Percentiles rank a stretch among this genome's conserved stretches.
These are phyloP conservation scores for Halyomorpha halys DNA, from an alignment of 1,140 invertebrate genomes.

Conservation along the genomic window DNA sequence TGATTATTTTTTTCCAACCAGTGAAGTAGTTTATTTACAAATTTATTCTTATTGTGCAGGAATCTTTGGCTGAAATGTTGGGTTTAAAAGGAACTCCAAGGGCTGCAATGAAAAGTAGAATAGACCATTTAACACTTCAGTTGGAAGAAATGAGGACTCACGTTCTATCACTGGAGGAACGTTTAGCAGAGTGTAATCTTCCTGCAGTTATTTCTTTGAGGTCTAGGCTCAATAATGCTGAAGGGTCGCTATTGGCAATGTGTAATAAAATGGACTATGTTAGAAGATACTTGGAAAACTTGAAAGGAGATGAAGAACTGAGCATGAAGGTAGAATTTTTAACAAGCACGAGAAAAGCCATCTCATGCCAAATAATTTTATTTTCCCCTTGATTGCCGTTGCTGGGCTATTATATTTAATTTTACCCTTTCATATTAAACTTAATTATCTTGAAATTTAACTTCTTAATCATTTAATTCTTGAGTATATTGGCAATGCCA, in stretches of 20 bases:
- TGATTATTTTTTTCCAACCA: too few species aligned
- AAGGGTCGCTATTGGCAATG: conserved; percentile 16
- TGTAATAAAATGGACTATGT: conserved; percentile 28
- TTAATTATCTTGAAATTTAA: background rate
- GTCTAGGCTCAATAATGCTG: conserved; percentile 4
- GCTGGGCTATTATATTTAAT: background rate
- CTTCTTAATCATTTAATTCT: background rate
- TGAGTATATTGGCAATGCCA: background rate
- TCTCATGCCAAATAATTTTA: too few species aligned
- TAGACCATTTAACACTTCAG: conserved; percentile 18
- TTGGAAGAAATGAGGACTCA: conserved; percentile 19
- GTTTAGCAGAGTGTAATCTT: conserved; percentile 5
- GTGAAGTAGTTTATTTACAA: too few species aligned
- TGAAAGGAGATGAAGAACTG: conserved; percentile 22
- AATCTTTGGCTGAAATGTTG: conserved; percentile 27
- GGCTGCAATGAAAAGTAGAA: conserved; percentile 23
- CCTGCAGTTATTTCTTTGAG: background rate
- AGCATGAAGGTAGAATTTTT: conserved; percentile 23
- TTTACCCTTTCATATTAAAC: background rate
- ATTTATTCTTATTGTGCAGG: conserved; percentile 11
- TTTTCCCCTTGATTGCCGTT: background rate
- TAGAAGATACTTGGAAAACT: conserved; percentile 23
- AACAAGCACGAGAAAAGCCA: too few species aligned
- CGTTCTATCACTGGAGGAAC: background rate
- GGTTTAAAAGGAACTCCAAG: conserved; percentile 23